phyloP scores from a whole-genome alignment of 2,113 vertebrate species.

The Odocoileus hemionus region DNA sequence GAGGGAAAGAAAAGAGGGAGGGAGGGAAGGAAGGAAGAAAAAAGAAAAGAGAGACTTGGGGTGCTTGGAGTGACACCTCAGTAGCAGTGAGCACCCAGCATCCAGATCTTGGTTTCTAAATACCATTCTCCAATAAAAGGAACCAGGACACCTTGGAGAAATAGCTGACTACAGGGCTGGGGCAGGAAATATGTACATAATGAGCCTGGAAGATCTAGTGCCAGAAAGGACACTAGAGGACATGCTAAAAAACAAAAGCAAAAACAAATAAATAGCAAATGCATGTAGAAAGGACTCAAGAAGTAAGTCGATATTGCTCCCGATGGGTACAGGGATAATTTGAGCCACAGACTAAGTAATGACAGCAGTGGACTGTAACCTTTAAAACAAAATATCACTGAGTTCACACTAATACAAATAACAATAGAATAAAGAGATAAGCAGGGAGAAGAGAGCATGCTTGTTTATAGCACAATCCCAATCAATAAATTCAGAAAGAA shows the following conservation, averaged over 20 bases:
- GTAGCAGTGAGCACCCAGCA: not conserved
- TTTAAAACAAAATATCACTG: not conserved
- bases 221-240: not conserved
- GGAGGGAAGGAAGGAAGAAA: not conserved
- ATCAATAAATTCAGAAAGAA: not conserved
- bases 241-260: not conserved
- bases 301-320: not conserved
- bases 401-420: not conserved
- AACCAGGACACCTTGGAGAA: not conserved
- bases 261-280: not conserved
- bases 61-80: too few species aligned
- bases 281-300: not conserved
- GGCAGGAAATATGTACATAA: not conserved
- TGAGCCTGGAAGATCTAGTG: not conserved
- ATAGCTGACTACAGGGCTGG: not conserved
- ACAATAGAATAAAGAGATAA: not conserved
- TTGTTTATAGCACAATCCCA: not conserved
- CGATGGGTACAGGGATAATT: not conserved
- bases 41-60: not conserved
- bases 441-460: too few species aligned
- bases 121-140: not conserved
- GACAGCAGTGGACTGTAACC: not conserved
- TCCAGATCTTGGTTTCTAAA: not conserved
- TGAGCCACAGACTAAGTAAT: not conserved
- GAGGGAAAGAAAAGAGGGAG: not conserved